Conservation (phyloP, 2,113 vertebrate genomes). For the Esox niger region DNA sequence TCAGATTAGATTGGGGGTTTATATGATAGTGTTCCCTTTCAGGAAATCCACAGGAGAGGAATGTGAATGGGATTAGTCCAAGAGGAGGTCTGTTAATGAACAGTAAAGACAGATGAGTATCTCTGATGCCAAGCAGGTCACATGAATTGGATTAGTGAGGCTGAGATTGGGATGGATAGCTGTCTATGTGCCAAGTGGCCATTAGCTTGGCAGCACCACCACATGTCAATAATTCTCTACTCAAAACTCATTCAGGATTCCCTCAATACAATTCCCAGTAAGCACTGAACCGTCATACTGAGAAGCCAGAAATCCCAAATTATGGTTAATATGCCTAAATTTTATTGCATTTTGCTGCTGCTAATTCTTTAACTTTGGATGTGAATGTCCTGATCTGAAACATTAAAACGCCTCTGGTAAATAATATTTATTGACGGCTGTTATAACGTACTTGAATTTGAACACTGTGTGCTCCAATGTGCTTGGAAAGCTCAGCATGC, state of each 20-base stretch:
- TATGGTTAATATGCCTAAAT: too few species aligned
- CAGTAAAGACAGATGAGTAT: slow-evolving; percentile 68
- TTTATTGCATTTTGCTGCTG: too few species aligned
- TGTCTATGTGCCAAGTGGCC: slow-evolving; percentile 68
- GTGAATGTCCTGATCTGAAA: too few species aligned
- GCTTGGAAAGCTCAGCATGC: slow-evolving; percentile 7
- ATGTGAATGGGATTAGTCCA: slow-evolving; percentile 45
- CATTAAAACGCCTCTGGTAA: too few species aligned
- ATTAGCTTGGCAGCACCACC: slow-evolving; percentile 40
- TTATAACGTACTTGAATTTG: slow-evolving; percentile 50
- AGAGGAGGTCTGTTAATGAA: slow-evolving; percentile 64
- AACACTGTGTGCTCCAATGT: slow-evolving; percentile 19
- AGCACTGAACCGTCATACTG: too few species aligned
- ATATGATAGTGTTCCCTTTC: slow-evolving; percentile 26
- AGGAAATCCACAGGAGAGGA: slow-evolving; percentile 49
- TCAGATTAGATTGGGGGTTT: slow-evolving; percentile 15
- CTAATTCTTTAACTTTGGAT: too few species aligned
- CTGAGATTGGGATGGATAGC: slow-evolving; percentile 61
- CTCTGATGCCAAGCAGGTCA: slow-evolving; percentile 65
- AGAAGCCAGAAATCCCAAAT: too few species aligned
- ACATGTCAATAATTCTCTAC: slow-evolving; percentile 43
- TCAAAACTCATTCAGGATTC: slow-evolving; percentile 55
- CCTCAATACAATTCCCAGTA: slow-evolving; percentile 31
- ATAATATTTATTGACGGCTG: slow-evolving; percentile 48
- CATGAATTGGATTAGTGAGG: slow-evolving; percentile 66